Conservation (phyloP, 2,797 vertebrate species). For the Harpagifer antarcticus region DNA sequence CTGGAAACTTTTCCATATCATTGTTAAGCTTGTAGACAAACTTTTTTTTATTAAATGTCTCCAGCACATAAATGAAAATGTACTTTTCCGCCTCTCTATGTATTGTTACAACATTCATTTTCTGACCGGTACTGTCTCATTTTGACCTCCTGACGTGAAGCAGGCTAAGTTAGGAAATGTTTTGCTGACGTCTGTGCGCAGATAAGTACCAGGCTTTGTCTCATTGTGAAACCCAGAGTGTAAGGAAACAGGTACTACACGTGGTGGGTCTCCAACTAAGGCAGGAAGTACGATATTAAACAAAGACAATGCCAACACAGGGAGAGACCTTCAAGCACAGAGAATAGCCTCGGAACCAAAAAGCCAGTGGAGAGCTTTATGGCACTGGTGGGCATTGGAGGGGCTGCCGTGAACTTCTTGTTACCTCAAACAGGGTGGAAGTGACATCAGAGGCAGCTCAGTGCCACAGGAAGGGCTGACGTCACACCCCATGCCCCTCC, state of each 20-base stretch:
- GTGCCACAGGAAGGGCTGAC: slow-evolving; percentile 68
- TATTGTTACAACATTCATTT: not conserved
- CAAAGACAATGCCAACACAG: slow-evolving; percentile 75
- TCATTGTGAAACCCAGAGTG: slow-evolving; percentile 65
- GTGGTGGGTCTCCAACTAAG: slow-evolving; percentile 53
- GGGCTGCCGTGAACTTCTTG: slow-evolving; percentile 65
- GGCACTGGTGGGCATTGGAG: slow-evolving; percentile 66
- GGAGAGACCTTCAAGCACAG: slow-evolving; percentile 71
- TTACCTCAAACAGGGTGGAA: slow-evolving; percentile 65
- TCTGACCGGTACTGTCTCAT: slow-evolving; percentile 30
- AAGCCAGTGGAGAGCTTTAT: slow-evolving; percentile 57
- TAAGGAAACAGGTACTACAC: slow-evolving; percentile 75
- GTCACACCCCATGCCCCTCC: slow-evolving; percentile 29
- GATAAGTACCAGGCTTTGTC: slow-evolving; percentile 59
- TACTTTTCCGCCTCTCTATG: not conserved
- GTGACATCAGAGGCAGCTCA: slow-evolving; percentile 68
- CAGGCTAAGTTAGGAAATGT: slow-evolving; percentile 45
- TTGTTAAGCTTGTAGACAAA: too few species aligned
- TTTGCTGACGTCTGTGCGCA: slow-evolving; percentile 52
- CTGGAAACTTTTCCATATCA: too few species aligned
- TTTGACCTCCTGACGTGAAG: slow-evolving; percentile 37
- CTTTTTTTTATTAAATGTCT: not conserved
- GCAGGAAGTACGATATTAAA: slow-evolving; percentile 73
- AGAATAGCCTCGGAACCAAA: slow-evolving; percentile 46
- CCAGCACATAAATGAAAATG: not conserved